Evolutionary conservation across 2,888 invertebrate species (phyloP).

Genomic region (Dicyrtomina minuta): DNA sequence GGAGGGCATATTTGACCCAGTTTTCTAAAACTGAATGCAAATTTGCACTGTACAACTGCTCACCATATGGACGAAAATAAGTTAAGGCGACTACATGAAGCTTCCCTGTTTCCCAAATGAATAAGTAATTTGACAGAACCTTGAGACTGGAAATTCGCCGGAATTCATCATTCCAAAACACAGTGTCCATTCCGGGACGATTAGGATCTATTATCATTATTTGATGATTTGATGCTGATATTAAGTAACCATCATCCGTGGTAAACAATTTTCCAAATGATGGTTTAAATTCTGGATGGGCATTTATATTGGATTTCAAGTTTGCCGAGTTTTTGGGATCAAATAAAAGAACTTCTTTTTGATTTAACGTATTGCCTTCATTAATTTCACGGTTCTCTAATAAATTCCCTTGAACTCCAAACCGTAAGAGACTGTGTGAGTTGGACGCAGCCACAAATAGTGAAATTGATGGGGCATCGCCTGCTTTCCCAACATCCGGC

Average conservation of each 20-base stretch:
- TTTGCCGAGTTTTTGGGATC: slow-evolving; percentile 36
- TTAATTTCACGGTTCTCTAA: slow-evolving; percentile 30
- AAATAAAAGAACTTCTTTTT: slow-evolving; percentile 36
- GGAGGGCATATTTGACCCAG: slow-evolving; percentile 41
- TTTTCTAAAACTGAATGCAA: slow-evolving; percentile 41
- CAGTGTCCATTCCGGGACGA: slow-evolving; percentile 30
- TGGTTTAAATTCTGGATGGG: neutral
- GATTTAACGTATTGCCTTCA: slow-evolving; percentile 18
- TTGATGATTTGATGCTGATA: slow-evolving; percentile 44
- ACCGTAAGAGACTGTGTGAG: slow-evolving; percentile 35
- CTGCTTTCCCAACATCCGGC: slow-evolving; percentile 16
- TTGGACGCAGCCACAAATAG: slow-evolving; percentile 42
- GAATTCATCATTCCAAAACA: slow-evolving; percentile 48
- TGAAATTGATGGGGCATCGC: slow-evolving; percentile 18
- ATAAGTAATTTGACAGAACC: slow-evolving; percentile 50
- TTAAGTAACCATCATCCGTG: slow-evolving; percentile 42
- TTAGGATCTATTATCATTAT: slow-evolving; percentile 44
- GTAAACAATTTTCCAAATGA: slow-evolving; percentile 45
- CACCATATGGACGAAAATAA: slow-evolving; percentile 42
- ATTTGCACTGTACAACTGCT: slow-evolving; percentile 45
- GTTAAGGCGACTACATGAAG: slow-evolving; percentile 47
- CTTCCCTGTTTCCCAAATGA: slow-evolving; percentile 47
- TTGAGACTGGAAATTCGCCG: slow-evolving; percentile 45
- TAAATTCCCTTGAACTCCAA: slow-evolving; percentile 42
- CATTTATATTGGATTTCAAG: neutral